A percentile compares a stretch with the other conserved stretches of the same genome.
Conservation (phyloP, 2,113 vertebrate genomes). For the Nothobranchius kuhntae region DNA sequence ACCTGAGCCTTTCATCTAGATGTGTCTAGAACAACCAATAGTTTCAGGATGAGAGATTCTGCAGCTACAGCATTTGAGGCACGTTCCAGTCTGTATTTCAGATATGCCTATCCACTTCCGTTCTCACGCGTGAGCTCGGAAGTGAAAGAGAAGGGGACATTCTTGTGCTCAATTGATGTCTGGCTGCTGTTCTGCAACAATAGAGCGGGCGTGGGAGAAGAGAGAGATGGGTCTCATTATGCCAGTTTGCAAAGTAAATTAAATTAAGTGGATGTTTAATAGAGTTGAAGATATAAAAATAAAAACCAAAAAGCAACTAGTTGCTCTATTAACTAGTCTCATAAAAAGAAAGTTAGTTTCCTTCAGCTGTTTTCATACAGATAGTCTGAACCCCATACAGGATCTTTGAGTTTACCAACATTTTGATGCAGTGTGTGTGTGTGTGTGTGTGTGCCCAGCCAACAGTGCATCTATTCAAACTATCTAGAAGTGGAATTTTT, state of each 20-base stretch:
- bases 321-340: neutral
- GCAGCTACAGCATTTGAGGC: neutral
- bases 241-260: neutral
- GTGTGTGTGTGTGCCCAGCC: too few species aligned
- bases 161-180: constrained; percentile 63
- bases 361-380: neutral
- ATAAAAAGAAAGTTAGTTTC: neutral
- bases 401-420: neutral
- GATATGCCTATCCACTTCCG: neutral
- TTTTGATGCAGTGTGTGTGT: too few species aligned
- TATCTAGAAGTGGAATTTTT: too few species aligned
- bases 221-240: constrained; percentile 26
- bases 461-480: too few species aligned
- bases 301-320: neutral
- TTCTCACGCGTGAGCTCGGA: constrained; percentile 21
- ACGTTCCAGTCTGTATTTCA: neutral
- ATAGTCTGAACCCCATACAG: neutral
- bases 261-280: neutral
- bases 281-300: neutral
- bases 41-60: constrained; percentile 25
- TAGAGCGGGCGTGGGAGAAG: constrained; percentile 40
- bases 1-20: too few species aligned
- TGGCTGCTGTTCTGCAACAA: constrained; percentile 51
- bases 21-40: neutral
- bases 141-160: constrained; percentile 74